Base-by-base conservation (phyloP, 1,140 invertebrate genomes). In the Penaeus japonicus region DNA sequence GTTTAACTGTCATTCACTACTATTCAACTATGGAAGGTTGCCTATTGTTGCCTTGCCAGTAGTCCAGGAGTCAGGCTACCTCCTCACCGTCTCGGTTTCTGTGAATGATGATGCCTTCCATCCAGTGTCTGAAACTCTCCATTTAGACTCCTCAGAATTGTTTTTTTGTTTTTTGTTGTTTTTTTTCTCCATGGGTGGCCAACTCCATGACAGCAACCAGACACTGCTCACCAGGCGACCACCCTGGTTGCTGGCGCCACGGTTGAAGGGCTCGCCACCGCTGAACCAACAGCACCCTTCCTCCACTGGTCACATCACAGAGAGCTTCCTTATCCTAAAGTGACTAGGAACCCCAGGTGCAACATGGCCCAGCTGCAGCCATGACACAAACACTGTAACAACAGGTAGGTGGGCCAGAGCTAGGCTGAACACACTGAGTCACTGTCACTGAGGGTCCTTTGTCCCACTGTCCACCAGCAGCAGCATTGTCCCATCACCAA, bases 321-420 rank as follows among this genome's bases (percentile, higher is more conserved):
- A 88, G 86, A 88, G 86, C 86, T 88, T 88, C 86, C 86, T 83
- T 88, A 83, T 83, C 79, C 80, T 88, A 83, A 88, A 73, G 86
- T 88, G 86, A 88, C 86, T 88, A 88, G 86, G 86, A 88, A 88
- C 86, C 86, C 86, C 86, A 88, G 86, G 86, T 88, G 86, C 86
- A 88, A 80, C 86, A 75, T 77, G 80, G 86, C 86, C 86, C 80
- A 83, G 65, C 86, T 82, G 80, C 65, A 80, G 86, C 86, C 80
- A 47, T 77, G 86, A 65, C 79, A 82, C 86, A 83, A 83, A 32
- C 65, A 73, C 65, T 30, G 24, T n/a, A 73, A 62, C 47, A 80
- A 53, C 22, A 70, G 85, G 78, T 81, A 62, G 79, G 85, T 62
- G 53, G 62, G 85, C 78, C 59, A 81, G 53, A 87, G 86, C 86